Evolutionary conservation across 2,797 vertebrate genomes (phyloP), one percentile per base, ranked within the genome.

Genomic region (Chaetophractus vellerosus): DNA sequence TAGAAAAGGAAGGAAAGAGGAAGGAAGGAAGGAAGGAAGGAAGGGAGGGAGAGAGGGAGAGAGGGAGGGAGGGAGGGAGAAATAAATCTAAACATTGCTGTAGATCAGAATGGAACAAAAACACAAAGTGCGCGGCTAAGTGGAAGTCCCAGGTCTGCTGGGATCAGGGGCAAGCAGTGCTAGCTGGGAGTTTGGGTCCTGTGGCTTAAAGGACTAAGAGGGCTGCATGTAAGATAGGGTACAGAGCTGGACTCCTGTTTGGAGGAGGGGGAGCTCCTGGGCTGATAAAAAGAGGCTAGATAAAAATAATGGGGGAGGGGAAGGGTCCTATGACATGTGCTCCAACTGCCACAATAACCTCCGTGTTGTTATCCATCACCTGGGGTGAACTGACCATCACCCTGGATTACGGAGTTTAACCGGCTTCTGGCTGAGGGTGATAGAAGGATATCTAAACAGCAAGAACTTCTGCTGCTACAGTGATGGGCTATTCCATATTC

Each of bases 351-450:
- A 9, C n/a, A 57, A 1, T 84, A 79, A 87, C 11, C 69, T 78
- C 36, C 12, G 5, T 38, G 11, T 16, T 45, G 12, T 66, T 88
- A 68, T 81, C 52, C 24, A 11, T 33, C n/a, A n/a, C 28, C 55
- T 83, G 33, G 21, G 38, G 23, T 36, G 5, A 45, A 5, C 24
- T 79, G 90, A 41, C 64, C n/a, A 36, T 75, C 28, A 33, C 36
- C 41, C 3, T 15, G 33, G 3, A 31, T 38, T 72, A 4, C 21
- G 28, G 59, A 71, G 64, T 84, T 79, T 55, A 41, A 21, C 41
- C n/a, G 57, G 18, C 84, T 90, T 96, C 76, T 90, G 88, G 28
- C 61, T 59, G 38, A 88, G 28, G 74, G 7, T 61, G 31, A 12
- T 55, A 55, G 80, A 74, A 85, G 14, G 31, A 26, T 78, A 45